These are phyloP conservation scores for Imbricaverruca yamaguchii DNA, from an alignment of 2,888 invertebrate species.

Conservation along the genomic window DNA sequence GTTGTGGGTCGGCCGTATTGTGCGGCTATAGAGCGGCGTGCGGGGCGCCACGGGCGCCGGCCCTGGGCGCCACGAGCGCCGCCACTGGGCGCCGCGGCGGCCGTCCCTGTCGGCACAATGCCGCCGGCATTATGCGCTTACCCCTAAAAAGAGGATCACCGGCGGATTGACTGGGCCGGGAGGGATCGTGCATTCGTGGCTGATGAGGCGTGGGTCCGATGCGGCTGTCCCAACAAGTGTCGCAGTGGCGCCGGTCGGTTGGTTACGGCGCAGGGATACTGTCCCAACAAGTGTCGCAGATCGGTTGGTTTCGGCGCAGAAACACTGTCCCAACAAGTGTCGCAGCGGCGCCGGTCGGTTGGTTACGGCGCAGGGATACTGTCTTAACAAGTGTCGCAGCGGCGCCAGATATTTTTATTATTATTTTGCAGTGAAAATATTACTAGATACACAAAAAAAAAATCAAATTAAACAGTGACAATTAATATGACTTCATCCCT, in stretches of 20 bases:
- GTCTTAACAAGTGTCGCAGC: too few relatives aligned
- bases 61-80: neutral
- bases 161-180: neutral
- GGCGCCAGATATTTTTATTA: too few relatives aligned
- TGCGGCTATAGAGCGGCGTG: neutral
- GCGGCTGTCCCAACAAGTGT: neutral
- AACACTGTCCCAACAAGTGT: neutral
- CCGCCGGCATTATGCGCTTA: constrained; percentile 1
- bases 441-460: too few relatives aligned
- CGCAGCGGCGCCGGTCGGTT: neutral
- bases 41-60: neutral
- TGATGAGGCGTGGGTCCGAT: neutral
- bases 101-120: neutral
- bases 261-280: too few relatives aligned
- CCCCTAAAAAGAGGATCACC: constrained; percentile 21
- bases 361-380: too few relatives aligned
- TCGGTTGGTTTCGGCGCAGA: neutral
- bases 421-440: too few relatives aligned
- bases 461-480: too few relatives aligned
- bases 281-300: too few relatives aligned
- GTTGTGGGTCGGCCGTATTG: neutral
- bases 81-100: neutral
- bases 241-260: neutral
- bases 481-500: too few relatives aligned
- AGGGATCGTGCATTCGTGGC: neutral